A percentile compares a stretch with the other conserved stretches of the same genome.
These are phyloP conservation scores for Toxotes chatareus DNA, from an alignment of 2,113 vertebrate species.

Conservation along the genomic window DNA sequence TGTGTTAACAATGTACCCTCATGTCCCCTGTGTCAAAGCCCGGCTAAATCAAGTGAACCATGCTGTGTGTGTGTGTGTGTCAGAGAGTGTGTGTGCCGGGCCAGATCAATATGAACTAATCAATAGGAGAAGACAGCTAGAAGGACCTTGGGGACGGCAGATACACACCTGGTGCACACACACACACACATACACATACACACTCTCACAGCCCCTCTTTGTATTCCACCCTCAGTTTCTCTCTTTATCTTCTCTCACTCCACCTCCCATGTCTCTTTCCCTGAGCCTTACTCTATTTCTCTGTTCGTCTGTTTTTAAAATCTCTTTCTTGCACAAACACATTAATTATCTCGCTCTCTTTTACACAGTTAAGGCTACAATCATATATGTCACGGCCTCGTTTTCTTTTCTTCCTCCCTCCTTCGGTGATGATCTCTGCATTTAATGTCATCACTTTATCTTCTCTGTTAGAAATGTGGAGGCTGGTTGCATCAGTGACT, in stretches of 20 bases:
- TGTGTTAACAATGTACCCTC: constrained; percentile 73
- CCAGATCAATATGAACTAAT: constrained; percentile 80
- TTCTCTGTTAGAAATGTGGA: neutral
- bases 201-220: constrained; percentile 54
- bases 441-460: neutral
- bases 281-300: constrained; percentile 33
- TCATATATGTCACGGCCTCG: constrained; percentile 17
- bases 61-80: constrained; percentile 46
- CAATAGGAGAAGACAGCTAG: constrained; percentile 81
- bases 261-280: constrained; percentile 53
- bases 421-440: neutral
- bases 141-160: constrained; percentile 78
- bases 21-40: constrained; percentile 72
- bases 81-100: constrained; percentile 45
- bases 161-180: constrained; percentile 65
- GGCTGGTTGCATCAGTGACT: neutral
- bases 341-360: constrained; percentile 34
- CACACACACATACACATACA: constrained; percentile 38
- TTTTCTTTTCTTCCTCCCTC: neutral
- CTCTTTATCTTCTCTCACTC: constrained; percentile 62
- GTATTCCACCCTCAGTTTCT: constrained; percentile 68
- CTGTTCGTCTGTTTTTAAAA: constrained; percentile 35
- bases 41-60: constrained; percentile 74
- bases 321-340: constrained; percentile 45
- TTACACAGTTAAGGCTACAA: neutral